These are phyloP conservation scores for Agapornis roseicollis DNA, from an alignment of 2,113 vertebrate species.

Conservation along the genomic window DNA sequence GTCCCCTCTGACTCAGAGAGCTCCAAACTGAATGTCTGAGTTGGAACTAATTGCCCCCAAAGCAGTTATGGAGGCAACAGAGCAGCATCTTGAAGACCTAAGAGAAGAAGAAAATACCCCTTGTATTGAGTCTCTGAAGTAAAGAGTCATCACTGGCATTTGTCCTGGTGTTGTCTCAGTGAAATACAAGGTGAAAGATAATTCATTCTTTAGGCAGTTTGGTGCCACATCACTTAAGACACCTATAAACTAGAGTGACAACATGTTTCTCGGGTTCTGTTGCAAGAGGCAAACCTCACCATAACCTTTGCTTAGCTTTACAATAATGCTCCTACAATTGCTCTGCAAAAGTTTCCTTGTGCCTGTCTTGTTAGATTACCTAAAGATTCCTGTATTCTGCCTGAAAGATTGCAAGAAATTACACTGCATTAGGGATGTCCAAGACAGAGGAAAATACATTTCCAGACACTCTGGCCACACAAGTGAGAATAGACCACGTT, in stretches of 20 bases:
- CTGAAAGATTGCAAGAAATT: background rate
- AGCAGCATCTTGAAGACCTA: background rate
- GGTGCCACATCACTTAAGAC: background rate
- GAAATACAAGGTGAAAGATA: slow-evolving; percentile 9
- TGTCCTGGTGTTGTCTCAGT: background rate
- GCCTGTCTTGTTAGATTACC: background rate
- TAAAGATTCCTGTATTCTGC: background rate
- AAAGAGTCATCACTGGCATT: background rate
- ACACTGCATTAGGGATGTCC: background rate
- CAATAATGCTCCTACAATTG: background rate
- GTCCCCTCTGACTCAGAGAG: background rate
- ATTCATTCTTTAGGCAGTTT: background rate
- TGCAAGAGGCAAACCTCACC: background rate
- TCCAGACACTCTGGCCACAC: background rate
- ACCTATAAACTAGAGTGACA: background rate
- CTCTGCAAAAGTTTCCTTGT: background rate
- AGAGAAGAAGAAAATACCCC: background rate
- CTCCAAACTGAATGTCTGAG: background rate
- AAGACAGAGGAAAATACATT: background rate
- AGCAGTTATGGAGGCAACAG: background rate
- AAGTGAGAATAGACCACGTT: background rate
- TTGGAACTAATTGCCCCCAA: background rate
- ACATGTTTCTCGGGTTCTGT: background rate
- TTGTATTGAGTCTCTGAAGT: background rate
- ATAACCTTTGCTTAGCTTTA: background rate